Percentiles rank a stretch among this genome's conserved stretches.
phyloP scores from a whole-genome alignment of 2,888 invertebrate species.

The Agrypnus murinus region DNA sequence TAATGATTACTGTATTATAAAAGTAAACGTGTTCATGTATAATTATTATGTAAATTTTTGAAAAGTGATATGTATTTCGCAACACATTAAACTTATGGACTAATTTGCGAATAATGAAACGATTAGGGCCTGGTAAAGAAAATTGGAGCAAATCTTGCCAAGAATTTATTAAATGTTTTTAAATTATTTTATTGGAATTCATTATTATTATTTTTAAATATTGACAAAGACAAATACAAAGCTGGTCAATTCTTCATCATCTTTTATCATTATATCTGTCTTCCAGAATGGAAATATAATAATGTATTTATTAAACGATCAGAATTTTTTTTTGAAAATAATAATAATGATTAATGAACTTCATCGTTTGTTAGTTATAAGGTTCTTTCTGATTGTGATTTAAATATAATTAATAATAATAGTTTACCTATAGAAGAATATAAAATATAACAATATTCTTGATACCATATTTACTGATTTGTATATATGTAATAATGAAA shows the following conservation, averaged over 20 bases:
- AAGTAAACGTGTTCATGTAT: constrained; percentile 12
- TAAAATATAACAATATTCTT: constrained; percentile 42
- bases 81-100: neutral
- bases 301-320: too few species aligned
- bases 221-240: too few species aligned
- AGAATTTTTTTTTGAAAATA: neutral
- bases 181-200: too few species aligned
- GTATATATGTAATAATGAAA: constrained; percentile 6
- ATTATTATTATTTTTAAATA: too few species aligned
- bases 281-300: neutral
- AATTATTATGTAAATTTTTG: constrained; percentile 8
- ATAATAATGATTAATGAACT: neutral
- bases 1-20: neutral
- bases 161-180: too few species aligned
- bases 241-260: neutral
- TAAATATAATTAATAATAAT: constrained; percentile 27
- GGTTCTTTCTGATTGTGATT: constrained; percentile 37
- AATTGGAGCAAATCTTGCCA: too few species aligned
- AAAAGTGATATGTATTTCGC: constrained; percentile 3
- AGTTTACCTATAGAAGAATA: constrained; percentile 16
- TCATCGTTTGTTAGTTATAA: constrained; percentile 9
- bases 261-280: neutral
- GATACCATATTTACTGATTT: constrained; percentile 43
- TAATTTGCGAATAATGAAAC: neutral
- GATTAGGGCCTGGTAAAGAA: neutral